Evolutionary conservation across 2,888 invertebrate species (phyloP), one percentile per base, ranked within the genome.

Genomic region (Drosophila buzzatii): DNA sequence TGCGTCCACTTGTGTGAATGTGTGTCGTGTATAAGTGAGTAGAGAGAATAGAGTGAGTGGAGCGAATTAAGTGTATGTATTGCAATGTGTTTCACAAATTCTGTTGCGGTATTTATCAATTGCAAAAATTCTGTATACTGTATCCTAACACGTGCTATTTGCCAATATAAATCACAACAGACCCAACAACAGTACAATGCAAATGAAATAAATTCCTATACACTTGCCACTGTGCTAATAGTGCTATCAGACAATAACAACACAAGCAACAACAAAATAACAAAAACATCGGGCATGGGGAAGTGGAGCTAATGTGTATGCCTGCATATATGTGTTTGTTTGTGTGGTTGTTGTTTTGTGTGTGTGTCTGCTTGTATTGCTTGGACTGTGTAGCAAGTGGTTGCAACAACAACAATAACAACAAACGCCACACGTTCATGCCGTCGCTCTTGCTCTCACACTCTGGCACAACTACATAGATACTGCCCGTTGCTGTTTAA

Each of bases 191-290:
- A 60, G 27, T 49, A 12, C 64, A n/a, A 42, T 44, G 60, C 63
- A 66, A 59, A 65, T 58, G 18, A 41, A 70, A 66, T 45, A 53
- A 63, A 77, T 69, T 70, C 65, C 70, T 47, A 52, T 68, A 64
- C 78, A 65, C 49, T 68, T 58, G 55, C 49, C 53, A 42, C 37
- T 53, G 59, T 18, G 53, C 53, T 66, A 44, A 56, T 59, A 49
- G 59, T 78, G 82, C 83, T 88, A 86, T 89, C 84, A 86, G 61
- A 60, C 68, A 74, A 74, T 56, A 85, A 73, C 73, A 87, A 31
- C 58, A 77, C 56, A 62, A 31, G 51, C 55, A 58, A 73, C 57
- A 66, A 69, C n/a, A 35, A 41, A 41, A 79, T 27, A 53, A 60
- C 63, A 79, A 82, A 62, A 67, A 65, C 60, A 73, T 49, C 63